Evolutionary conservation across 2,797 vertebrate species (phyloP).

Genomic region (Anabacerthia variegaticeps): DNA sequence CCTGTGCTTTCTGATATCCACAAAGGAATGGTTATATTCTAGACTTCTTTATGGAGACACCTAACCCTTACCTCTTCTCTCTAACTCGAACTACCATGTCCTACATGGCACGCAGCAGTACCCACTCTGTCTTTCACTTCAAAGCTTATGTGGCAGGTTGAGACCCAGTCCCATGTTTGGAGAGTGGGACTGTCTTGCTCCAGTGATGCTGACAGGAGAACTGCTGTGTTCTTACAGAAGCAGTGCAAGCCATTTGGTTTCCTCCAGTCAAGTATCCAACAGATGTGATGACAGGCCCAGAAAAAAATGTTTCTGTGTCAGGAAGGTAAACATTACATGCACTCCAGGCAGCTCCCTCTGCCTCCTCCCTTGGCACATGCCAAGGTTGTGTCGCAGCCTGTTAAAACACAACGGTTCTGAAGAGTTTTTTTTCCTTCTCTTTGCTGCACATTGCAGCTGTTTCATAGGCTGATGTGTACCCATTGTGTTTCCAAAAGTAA

Average conservation of each 20-base stretch:
- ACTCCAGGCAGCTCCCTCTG: slow-evolving; percentile 10
- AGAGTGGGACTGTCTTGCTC: not conserved
- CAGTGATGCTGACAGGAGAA: not conserved
- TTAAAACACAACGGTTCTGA: not conserved
- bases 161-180: not conserved
- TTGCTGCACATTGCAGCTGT: not conserved
- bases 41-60: not conserved
- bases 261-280: slow-evolving; percentile 20
- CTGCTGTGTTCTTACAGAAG: not conserved
- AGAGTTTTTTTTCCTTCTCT: not conserved
- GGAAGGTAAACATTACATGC: slow-evolving; percentile 31
- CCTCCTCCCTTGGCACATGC: not conserved
- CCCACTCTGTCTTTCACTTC: not conserved
- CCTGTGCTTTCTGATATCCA: not conserved
- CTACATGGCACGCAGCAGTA: not conserved
- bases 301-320: slow-evolving; percentile 11
- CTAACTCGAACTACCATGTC: not conserved
- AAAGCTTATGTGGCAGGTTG: not conserved
- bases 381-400: slow-evolving; percentile 13
- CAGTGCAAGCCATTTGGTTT: not conserved
- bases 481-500: not conserved
- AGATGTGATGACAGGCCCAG: slow-evolving; percentile 10
- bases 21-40: not conserved
- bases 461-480: not conserved
- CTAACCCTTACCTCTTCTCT: not conserved